These are phyloP conservation scores for Pyrocoelia pectoralis DNA, from an alignment of 2,888 invertebrate genomes.

Conservation along the genomic window DNA sequence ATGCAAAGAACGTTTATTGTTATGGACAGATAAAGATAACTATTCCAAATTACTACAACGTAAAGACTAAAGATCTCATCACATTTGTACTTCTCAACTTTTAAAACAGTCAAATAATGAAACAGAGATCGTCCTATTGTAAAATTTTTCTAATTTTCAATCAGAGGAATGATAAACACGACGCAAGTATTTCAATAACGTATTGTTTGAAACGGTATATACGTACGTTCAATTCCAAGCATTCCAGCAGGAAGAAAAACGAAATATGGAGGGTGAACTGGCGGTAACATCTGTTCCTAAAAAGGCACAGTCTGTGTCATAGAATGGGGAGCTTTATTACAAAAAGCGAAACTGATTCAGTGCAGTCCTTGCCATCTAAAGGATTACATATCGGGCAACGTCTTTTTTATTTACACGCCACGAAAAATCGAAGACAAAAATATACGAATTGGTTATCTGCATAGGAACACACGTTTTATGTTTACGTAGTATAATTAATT, in stretches of 20 bases:
- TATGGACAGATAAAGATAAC: too few species aligned
- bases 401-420: neutral
- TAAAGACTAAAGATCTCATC: neutral
- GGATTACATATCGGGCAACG: neutral
- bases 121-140: neutral
- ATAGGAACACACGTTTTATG: conserved; percentile 1
- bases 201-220: conserved; percentile 13
- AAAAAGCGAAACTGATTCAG: conserved; percentile 24
- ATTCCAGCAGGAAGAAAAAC: conserved; percentile 29
- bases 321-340: conserved; percentile 29
- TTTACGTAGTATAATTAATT: conserved; percentile 18
- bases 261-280: conserved; percentile 28
- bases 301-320: conserved; percentile 30
- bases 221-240: conserved; percentile 30
- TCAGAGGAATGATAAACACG: conserved; percentile 18
- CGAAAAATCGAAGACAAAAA: neutral
- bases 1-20: too few species aligned
- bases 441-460: neutral
- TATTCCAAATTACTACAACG: too few species aligned
- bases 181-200: conserved; percentile 29
- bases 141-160: conserved; percentile 11
- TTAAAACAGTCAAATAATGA: neutral
- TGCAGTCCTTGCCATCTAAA: conserved; percentile 11
- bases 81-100: too few species aligned
- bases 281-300: conserved; percentile 32